A percentile compares a stretch with the other conserved stretches of the same genome.
Conservation (phyloP, 1,140 invertebrate species). For the Ooceraea biroi region DNA sequence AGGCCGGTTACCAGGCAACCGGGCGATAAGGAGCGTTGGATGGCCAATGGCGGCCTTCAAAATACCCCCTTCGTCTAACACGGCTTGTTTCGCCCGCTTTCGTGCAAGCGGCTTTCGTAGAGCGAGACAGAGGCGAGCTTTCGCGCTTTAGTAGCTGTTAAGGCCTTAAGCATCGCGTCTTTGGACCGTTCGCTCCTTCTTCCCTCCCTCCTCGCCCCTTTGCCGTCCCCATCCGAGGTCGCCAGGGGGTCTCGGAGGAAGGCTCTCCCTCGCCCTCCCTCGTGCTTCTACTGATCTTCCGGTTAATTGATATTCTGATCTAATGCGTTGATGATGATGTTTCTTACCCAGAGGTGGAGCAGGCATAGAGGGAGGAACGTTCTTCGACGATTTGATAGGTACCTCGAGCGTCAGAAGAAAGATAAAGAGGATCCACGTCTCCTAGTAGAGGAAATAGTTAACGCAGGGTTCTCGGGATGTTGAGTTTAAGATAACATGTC, state of each 20-base stretch:
- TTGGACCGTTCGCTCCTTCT: conserved; percentile 38
- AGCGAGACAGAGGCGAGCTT: conserved; percentile 82
- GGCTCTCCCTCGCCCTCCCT: too few relatives aligned
- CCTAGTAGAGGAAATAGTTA: background rate
- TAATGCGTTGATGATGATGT: conserved; percentile 37
- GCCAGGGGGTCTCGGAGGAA: too few relatives aligned
- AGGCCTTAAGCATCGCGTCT: conserved; percentile 78
- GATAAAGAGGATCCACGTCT: background rate
- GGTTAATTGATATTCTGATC: conserved; percentile 85
- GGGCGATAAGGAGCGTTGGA: conserved; percentile 83
- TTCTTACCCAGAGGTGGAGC: background rate
- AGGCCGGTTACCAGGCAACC: conserved; percentile 85
- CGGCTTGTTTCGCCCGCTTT: conserved; percentile 84
- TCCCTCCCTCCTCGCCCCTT: too few relatives aligned
- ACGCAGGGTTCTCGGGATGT: background rate
- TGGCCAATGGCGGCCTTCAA: conserved; percentile 86
- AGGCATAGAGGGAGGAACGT: background rate
- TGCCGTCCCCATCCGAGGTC: too few relatives aligned
- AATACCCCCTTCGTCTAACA: conserved; percentile 83
- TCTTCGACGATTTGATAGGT: background rate
- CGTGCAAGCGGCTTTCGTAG: conserved; percentile 54
- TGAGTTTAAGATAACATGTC: background rate
- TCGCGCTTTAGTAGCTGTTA: conserved; percentile 86
- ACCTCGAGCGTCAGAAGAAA: background rate
- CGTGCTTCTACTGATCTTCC: conserved; percentile 20